A percentile compares a stretch with the other conserved stretches of the same genome.
Conservation (phyloP, 92 coral and sea anemone genomes). For the Epizoanthus ramosus region DNA sequence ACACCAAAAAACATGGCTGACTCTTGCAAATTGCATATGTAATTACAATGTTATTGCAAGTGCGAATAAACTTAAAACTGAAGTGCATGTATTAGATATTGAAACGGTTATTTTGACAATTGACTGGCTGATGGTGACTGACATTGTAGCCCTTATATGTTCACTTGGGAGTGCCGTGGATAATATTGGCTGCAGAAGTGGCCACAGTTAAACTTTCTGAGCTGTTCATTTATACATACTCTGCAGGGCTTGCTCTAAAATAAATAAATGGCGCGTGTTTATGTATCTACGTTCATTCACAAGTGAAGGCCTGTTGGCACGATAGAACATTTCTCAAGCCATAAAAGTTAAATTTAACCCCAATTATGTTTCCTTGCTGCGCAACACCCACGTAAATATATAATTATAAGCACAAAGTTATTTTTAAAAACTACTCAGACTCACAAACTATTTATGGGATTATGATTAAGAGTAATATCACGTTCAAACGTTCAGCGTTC, state of each 20-base stretch:
- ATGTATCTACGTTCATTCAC: neutral
- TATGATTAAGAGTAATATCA: neutral
- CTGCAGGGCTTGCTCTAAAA: neutral
- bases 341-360: neutral
- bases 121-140: too few relatives aligned
- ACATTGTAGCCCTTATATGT: constrained; percentile 20
- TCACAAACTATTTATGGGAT: constrained; percentile 5
- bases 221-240: too few relatives aligned
- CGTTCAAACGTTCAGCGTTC: too few relatives aligned
- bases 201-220: too few relatives aligned
- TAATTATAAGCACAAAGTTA: neutral
- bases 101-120: neutral
- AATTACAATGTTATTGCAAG: neutral
- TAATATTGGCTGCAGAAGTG: neutral
- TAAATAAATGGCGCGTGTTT: constrained; percentile 9
- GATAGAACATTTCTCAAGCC: neutral
- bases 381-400: neutral
- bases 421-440: neutral
- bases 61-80: neutral
- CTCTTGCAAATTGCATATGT: neutral
- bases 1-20: constrained; percentile 29
- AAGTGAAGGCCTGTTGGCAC: too few relatives aligned
- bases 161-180: neutral
- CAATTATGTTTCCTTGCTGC: neutral
- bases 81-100: constrained; percentile 3